Conservation (phyloP, 2,113 vertebrate species). For the Azemiops feae region DNA sequence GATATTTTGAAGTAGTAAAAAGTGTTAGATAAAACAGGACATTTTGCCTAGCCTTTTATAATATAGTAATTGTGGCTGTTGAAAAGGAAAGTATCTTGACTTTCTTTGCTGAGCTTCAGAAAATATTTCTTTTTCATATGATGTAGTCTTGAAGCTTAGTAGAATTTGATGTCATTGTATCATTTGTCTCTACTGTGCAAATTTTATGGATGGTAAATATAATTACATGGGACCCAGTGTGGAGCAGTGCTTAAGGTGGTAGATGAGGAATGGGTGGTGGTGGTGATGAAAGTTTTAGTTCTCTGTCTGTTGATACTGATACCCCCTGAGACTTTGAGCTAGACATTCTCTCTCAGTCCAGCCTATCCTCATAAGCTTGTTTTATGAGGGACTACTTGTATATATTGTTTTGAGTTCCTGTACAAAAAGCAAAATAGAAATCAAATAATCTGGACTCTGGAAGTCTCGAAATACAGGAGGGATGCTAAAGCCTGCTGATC, state of each 20-base stretch:
- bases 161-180: not conserved
- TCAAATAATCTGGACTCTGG: not conserved
- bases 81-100: not conserved
- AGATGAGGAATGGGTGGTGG: not conserved
- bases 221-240: not conserved
- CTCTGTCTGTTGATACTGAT: not conserved
- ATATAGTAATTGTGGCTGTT: not conserved
- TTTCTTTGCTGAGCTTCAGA: not conserved
- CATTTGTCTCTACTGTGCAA: not conserved
- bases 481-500: not conserved
- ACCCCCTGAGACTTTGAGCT: not conserved
- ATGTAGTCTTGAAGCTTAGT: not conserved
- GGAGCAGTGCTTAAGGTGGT: not conserved
- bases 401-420: not conserved
- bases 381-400: not conserved
- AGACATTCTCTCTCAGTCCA: not conserved
- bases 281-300: not conserved
- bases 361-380: not conserved
- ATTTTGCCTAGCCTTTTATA: not conserved
- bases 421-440: not conserved
- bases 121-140: not conserved
- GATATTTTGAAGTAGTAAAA: not conserved
- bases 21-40: not conserved
- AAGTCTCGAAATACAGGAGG: not conserved
- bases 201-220: not conserved